A percentile compares a stretch with the other conserved stretches of the same genome.
Evolutionary conservation across 2,113 vertebrate species (phyloP).

Genomic region (Mirza zaza): DNA sequence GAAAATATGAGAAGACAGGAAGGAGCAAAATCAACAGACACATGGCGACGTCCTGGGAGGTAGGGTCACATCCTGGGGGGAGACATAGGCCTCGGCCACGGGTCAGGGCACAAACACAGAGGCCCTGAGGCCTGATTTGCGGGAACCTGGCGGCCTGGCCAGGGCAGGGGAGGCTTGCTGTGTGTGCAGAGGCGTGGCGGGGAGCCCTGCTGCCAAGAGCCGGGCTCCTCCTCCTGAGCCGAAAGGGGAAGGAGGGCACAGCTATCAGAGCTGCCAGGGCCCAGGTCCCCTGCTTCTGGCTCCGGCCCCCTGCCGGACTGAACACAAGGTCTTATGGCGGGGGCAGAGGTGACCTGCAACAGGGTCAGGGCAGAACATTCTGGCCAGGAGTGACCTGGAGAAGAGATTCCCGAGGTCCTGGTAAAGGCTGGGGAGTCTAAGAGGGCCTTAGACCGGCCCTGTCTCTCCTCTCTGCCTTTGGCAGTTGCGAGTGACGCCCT

Average conservation of each 20-base stretch:
- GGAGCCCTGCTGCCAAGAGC: background rate
- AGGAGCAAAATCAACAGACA: slow-evolving; percentile 72
- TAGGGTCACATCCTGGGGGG: slow-evolving; percentile 71
- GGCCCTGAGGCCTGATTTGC: slow-evolving; percentile 43
- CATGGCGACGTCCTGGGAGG: slow-evolving; percentile 77
- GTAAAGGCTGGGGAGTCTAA: background rate
- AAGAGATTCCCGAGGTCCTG: background rate
- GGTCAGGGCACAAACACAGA: slow-evolving; percentile 77
- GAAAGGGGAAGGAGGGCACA: background rate
- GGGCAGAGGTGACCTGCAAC: background rate
- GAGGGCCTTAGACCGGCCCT: accelerated
- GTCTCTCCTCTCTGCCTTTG: background rate
- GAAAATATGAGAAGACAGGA: slow-evolving; percentile 72
- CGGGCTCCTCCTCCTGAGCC: background rate
- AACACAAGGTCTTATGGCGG: background rate
- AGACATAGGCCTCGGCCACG: slow-evolving; percentile 69
- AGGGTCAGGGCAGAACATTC: background rate
- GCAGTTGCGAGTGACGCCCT: background rate
- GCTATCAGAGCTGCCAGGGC: background rate
- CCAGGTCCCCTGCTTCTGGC: background rate
- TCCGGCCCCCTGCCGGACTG: background rate
- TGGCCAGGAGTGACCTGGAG: background rate
- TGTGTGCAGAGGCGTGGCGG: accelerated
- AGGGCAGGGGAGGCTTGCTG: slow-evolving; percentile 20
- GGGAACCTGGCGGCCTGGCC: background rate